Evolutionary conservation across 2,113 vertebrate genomes (phyloP).

Genomic region (Emydocephalus ijimae): DNA sequence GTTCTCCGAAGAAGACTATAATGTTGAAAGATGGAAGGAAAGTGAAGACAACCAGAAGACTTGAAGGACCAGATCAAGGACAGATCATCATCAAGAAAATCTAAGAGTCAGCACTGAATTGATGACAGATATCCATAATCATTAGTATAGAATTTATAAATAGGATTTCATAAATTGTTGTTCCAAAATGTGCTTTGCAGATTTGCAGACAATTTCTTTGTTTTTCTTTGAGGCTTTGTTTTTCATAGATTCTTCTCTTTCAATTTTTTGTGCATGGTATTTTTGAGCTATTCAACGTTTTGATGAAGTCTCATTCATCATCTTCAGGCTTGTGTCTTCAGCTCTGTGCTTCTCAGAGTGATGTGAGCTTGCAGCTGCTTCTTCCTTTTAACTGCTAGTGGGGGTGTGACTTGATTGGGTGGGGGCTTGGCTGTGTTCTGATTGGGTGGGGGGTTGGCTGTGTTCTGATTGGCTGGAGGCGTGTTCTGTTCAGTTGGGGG

Average conservation of each 20-base stretch:
- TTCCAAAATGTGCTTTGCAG: not conserved
- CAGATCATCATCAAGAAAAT: not conserved
- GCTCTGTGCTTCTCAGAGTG: too few species aligned
- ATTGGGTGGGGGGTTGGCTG: too few species aligned
- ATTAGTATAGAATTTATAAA: not conserved
- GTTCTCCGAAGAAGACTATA: not conserved
- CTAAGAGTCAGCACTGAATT: not conserved
- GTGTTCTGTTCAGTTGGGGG: too few species aligned
- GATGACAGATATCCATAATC: not conserved
- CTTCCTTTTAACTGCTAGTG: too few species aligned
- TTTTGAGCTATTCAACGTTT: not conserved
- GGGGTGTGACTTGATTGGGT: too few species aligned
- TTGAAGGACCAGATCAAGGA: not conserved
- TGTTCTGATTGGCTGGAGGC: too few species aligned
- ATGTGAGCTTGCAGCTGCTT: too few species aligned
- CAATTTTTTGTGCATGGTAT: not conserved
- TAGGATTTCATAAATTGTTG: not conserved
- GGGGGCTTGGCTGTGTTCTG: too few species aligned
- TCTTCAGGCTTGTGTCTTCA: too few species aligned
- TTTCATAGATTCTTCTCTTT: not conserved
- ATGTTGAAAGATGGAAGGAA: not conserved
- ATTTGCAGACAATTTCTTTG: not conserved
- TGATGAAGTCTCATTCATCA: too few species aligned
- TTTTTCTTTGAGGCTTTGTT: not conserved
- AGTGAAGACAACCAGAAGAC: not conserved